These are phyloP conservation scores for Drosophila atripex DNA, from an alignment of 2,888 invertebrate genomes.

Conservation along the genomic window DNA sequence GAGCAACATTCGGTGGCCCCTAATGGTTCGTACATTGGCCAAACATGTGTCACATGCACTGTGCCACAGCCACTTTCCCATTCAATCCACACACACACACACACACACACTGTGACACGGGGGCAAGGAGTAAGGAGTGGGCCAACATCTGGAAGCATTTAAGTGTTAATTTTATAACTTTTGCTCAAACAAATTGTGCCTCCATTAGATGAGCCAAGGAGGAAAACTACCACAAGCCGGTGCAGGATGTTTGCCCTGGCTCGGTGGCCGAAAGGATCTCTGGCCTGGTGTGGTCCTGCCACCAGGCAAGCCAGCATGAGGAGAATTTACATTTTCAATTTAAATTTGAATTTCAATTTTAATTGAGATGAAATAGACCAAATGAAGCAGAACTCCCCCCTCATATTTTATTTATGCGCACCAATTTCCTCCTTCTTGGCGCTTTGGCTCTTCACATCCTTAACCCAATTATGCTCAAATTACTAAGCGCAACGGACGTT, in stretches of 20 bases:
- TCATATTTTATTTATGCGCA: constrained; percentile 25
- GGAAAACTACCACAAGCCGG: constrained; percentile 14
- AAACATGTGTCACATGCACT: constrained; percentile 41
- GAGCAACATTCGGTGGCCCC: constrained; percentile 33
- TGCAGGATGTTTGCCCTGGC: constrained; percentile 10
- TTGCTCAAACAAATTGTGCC: constrained; percentile 38
- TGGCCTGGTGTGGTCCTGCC: not conserved
- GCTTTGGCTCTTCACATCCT: constrained; percentile 47
- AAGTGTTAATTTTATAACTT: constrained; percentile 64
- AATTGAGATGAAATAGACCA: constrained; percentile 44
- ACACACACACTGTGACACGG: not conserved
- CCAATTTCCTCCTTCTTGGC: constrained; percentile 39
- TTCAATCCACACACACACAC: constrained; percentile 5
- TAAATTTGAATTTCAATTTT: constrained; percentile 52
- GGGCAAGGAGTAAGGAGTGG: constrained; percentile 2
- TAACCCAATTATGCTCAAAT: constrained; percentile 69
- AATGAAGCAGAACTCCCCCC: constrained; percentile 27
- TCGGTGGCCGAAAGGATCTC: constrained; percentile 17
- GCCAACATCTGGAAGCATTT: constrained; percentile 65
- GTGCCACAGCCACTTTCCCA: constrained; percentile 7
- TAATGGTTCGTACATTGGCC: constrained; percentile 31
- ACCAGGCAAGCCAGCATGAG: not conserved
- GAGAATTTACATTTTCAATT: constrained; percentile 71
- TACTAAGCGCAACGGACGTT: constrained; percentile 50
- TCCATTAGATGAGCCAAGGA: constrained; percentile 37